These are phyloP conservation scores for Himalopsyche phryganea DNA, from an alignment of 1,140 invertebrate genomes.

Conservation along the genomic window DNA sequence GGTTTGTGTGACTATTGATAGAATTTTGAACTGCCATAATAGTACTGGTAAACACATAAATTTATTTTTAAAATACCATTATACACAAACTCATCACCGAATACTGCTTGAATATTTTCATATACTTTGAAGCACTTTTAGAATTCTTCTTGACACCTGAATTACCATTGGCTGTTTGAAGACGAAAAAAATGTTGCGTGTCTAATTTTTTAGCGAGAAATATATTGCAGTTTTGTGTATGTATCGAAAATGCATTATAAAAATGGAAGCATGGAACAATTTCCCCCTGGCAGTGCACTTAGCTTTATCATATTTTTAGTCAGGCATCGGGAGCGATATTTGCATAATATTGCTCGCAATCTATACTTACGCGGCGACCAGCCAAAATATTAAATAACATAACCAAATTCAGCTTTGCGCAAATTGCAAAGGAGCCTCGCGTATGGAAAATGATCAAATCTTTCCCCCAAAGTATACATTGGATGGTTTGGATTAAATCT, in stretches of 20 bases:
- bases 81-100: too few relatives aligned
- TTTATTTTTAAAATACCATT: too few relatives aligned
- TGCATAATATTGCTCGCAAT: slow-evolving; percentile 27
- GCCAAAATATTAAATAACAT: background rate
- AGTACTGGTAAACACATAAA: too few relatives aligned
- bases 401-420: background rate
- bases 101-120: too few relatives aligned
- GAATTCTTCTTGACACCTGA: too few relatives aligned
- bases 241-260: background rate
- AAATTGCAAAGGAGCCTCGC: background rate
- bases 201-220: background rate
- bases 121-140: too few relatives aligned
- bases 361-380: background rate
- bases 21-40: too few relatives aligned
- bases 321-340: slow-evolving; percentile 15
- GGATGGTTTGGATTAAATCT: too few relatives aligned
- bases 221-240: slow-evolving; percentile 5
- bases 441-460: background rate
- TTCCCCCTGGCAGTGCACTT: background rate
- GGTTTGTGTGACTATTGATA: too few relatives aligned
- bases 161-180: too few relatives aligned
- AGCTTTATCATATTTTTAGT: slow-evolving; percentile 12
- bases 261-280: background rate
- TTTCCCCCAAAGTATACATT: background rate
- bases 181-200: too few relatives aligned